Percentiles rank a stretch among this genome's conserved stretches.
Conservation (phyloP, 2,113 vertebrate species). For the Odontophorus gujanensis region DNA sequence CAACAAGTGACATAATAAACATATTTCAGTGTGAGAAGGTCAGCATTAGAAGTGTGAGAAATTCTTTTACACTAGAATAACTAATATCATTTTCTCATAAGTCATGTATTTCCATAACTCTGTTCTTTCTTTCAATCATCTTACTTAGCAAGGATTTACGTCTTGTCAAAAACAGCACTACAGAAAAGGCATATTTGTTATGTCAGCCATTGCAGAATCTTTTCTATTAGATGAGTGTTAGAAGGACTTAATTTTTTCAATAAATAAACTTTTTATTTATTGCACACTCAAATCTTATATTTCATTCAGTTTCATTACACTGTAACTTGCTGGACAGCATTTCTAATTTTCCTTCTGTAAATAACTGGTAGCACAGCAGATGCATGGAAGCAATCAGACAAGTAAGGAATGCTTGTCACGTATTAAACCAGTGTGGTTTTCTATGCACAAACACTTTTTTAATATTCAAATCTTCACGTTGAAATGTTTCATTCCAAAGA, state of each 20-base stretch:
- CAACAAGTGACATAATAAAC: neutral
- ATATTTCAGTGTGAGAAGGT: slow-evolving; percentile 31
- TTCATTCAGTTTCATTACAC: slow-evolving; percentile 33
- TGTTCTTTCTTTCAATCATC: neutral
- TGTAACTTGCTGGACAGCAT: neutral
- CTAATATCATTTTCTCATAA: neutral
- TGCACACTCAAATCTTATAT: neutral
- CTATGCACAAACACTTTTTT: neutral
- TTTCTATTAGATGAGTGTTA: neutral
- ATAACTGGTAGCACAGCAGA: neutral
- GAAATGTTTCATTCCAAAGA: neutral
- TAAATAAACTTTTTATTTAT: slow-evolving; percentile 1
- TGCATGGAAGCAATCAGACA: neutral
- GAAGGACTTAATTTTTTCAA: neutral
- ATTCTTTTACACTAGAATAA: slow-evolving; percentile 24
- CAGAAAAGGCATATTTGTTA: slow-evolving; percentile 1
- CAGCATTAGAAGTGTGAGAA: slow-evolving; percentile 6
- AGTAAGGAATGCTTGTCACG: neutral
- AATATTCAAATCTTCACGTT: neutral
- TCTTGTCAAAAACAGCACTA: neutral
- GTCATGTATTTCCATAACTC: slow-evolving; percentile 8
- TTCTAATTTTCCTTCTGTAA: slow-evolving; percentile 32
- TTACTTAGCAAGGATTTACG: slow-evolving; percentile 22
- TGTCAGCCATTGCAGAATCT: neutral
- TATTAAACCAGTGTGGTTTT: neutral